Conservation (phyloP, 2,888 invertebrate species). For the Agrotis ipsilon region DNA sequence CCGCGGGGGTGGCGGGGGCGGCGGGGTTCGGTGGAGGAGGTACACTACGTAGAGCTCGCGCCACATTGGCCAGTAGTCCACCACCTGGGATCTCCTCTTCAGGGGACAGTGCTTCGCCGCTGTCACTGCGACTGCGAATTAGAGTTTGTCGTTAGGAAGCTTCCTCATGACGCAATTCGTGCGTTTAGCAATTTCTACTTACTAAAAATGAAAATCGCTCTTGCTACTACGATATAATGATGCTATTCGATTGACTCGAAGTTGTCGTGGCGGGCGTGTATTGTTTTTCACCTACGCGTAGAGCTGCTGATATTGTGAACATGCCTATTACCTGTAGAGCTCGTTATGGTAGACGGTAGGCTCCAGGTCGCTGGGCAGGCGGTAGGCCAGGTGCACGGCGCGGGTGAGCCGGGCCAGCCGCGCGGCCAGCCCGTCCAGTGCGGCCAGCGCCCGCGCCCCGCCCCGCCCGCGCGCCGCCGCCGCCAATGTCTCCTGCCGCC, state of each 20-base stretch:
- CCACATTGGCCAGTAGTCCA: slow-evolving; percentile 93
- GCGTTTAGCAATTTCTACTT: no score
- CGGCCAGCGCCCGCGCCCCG: slow-evolving; percentile 86
- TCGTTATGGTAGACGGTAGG: slow-evolving; percentile 96
- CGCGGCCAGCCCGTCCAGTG: slow-evolving; percentile 77
- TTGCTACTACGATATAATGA: no score
- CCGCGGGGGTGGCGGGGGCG: slow-evolving; percentile 56
- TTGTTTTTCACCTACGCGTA: no score
- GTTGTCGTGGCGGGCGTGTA: no score
- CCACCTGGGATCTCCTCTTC: slow-evolving; percentile 83
- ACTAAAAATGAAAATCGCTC: no score
- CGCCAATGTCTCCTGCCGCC: slow-evolving; percentile 90
- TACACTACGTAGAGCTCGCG: slow-evolving; percentile 90
- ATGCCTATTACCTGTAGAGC: slow-evolving; percentile 47
- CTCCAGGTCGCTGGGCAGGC: slow-evolving; percentile 94
- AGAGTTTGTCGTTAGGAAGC: neutral
- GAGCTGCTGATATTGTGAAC: no score
- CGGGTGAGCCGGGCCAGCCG: slow-evolving; percentile 92
- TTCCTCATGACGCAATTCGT: no score
- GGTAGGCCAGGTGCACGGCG: slow-evolving; percentile 93
- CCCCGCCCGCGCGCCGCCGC: slow-evolving; percentile 88
- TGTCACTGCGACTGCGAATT: slow-evolving; percentile 91
- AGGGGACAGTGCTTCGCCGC: slow-evolving; percentile 93
- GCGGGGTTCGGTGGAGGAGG: slow-evolving; percentile 57
- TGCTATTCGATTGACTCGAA: no score